phyloP scores from a whole-genome alignment of 2,797 vertebrate species.

The Sciurus carolinensis region DNA sequence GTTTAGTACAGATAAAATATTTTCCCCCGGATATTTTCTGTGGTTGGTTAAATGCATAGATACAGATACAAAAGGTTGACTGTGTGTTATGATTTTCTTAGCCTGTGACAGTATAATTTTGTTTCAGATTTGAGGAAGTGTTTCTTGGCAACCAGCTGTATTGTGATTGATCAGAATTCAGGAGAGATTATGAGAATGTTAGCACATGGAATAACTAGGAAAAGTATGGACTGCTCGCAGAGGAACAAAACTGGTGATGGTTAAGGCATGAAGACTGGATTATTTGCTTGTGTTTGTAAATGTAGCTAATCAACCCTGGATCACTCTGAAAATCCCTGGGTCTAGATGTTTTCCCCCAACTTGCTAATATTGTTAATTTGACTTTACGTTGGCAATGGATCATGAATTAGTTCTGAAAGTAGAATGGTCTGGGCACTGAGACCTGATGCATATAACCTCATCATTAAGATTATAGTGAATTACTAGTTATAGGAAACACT shows the following conservation, averaged over 20 bases:
- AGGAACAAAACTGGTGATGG: background rate
- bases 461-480: background rate
- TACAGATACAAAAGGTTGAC: background rate
- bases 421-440: background rate
- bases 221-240: background rate
- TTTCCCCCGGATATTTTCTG: background rate
- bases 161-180: conserved; percentile 3
- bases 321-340: background rate
- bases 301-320: background rate
- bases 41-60: background rate
- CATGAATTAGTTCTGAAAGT: conserved; percentile 37
- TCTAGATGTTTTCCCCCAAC: background rate
- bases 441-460: background rate
- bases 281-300: background rate
- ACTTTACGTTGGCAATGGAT: background rate
- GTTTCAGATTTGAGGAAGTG: background rate
- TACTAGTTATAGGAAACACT: background rate
- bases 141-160: background rate
- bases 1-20: background rate
- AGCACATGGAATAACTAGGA: background rate
- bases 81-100: background rate
- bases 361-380: background rate
- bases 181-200: background rate
- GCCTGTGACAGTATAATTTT: background rate
- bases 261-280: background rate